Evolutionary conservation across 2,797 vertebrate species (phyloP).

Genomic region (Crocodylus rhombifer): DNA sequence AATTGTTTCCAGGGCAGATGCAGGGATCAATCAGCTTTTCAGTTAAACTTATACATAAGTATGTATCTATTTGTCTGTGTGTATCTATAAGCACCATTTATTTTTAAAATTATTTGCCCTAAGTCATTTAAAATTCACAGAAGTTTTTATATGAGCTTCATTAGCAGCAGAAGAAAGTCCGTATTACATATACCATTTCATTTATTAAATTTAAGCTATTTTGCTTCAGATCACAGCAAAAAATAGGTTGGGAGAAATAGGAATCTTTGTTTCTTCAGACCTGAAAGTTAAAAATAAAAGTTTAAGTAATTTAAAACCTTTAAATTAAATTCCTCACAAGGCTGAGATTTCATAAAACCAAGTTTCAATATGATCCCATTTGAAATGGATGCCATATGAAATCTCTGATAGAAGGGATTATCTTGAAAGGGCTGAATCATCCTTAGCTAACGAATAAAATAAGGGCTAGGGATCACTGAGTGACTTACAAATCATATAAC

Average conservation of each 20-base stretch:
- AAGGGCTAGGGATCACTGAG: neutral
- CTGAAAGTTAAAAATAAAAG: neutral
- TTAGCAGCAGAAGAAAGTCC: neutral
- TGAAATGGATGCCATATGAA: constrained; percentile 5
- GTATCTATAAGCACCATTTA: neutral
- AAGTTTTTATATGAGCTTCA: no score
- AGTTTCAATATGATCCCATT: neutral
- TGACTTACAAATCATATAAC: neutral
- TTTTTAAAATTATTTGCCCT: neutral
- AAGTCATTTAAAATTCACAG: neutral
- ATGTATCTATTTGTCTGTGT: neutral
- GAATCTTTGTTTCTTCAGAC: neutral
- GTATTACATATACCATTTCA: neutral
- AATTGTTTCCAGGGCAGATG: neutral
- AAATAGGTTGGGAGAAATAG: neutral
- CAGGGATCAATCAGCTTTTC: neutral
- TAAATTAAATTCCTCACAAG: neutral
- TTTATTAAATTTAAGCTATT: neutral
- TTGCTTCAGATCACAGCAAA: rapidly evolving
- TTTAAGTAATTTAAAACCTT: neutral
- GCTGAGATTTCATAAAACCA: neutral
- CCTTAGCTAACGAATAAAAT: neutral
- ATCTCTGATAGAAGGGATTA: neutral
- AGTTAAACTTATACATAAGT: neutral
- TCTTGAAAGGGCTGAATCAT: neutral